Evolutionary conservation across 92 coral and sea anemone species (phyloP).

Genomic region (Ricordea florida): DNA sequence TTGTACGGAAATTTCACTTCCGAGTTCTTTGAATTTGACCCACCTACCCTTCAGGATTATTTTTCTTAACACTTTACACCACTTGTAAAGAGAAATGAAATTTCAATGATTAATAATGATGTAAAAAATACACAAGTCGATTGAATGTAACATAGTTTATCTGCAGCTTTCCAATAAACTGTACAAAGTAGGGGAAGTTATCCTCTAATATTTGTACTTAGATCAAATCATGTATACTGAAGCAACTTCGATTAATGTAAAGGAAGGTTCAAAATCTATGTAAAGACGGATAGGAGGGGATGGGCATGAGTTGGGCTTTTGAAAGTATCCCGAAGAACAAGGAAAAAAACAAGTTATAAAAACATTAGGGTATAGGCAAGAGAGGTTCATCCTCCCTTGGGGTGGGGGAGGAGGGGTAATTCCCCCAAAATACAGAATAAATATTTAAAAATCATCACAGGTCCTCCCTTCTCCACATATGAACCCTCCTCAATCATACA

Average conservation of each 20-base stretch:
- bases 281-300: background rate
- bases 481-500: no score
- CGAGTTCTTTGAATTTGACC: conserved; percentile 33
- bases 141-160: background rate
- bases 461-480: no score
- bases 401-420: no score
- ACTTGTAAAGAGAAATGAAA: background rate
- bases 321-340: no score
- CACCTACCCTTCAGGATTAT: conserved; percentile 28
- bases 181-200: conserved; percentile 8
- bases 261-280: background rate
- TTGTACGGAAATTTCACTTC: conserved; percentile 31
- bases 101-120: background rate
- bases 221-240: conserved; percentile 5
- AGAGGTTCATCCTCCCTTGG: no score
- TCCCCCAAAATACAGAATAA: no score
- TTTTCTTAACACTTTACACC: background rate
- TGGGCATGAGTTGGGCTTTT: no score
- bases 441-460: no score
- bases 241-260: background rate
- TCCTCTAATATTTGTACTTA: background rate
- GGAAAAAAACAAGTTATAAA: background rate
- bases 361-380: background rate
- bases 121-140: background rate
- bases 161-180: conserved; percentile 14